Conservation (phyloP, 2,888 invertebrate genomes). For the Girardia tigrina region DNA sequence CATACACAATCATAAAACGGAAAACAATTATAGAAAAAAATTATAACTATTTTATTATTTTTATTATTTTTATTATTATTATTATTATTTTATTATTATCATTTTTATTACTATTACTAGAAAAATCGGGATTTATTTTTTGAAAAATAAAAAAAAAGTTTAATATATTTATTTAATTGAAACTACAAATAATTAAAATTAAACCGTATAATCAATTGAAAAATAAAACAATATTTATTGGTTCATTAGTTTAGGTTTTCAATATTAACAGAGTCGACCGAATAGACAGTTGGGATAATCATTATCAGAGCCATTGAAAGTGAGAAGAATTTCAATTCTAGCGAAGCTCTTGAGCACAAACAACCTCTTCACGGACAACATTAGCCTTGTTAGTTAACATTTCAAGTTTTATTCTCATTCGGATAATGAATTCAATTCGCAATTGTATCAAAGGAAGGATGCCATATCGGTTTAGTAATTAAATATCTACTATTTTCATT, state of each 20-base stretch:
- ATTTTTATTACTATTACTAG: no score
- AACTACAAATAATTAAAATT: conserved; percentile 8
- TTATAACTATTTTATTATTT: no score
- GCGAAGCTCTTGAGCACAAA: conserved; percentile 12
- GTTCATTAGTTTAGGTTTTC: conserved; percentile 6
- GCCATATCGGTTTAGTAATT: background rate
- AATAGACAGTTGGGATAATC: background rate
- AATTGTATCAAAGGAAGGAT: conserved; percentile 5
- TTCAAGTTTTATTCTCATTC: conserved; percentile 16
- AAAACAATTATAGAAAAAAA: no score
- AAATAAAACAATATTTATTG: conserved; percentile 10
- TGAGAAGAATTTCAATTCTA: conserved; percentile 2
- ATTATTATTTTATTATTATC: no score
- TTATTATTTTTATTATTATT: no score
- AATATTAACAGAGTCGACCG: conserved; percentile 17
- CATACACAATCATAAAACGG: no score
- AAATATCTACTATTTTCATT: conserved; percentile 17
- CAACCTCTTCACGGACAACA: conserved; percentile 10
- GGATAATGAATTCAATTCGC: conserved; percentile 11
- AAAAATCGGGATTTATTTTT: no score
- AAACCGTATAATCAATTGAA: conserved; percentile 20
- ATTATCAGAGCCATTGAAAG: conserved; percentile 6
- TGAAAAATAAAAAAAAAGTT: no score
- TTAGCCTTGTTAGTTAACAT: conserved; percentile 5
- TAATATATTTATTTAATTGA: no score